Base-by-base conservation (phyloP, 1,140 invertebrate genomes). In the Bombus consobrinus region DNA sequence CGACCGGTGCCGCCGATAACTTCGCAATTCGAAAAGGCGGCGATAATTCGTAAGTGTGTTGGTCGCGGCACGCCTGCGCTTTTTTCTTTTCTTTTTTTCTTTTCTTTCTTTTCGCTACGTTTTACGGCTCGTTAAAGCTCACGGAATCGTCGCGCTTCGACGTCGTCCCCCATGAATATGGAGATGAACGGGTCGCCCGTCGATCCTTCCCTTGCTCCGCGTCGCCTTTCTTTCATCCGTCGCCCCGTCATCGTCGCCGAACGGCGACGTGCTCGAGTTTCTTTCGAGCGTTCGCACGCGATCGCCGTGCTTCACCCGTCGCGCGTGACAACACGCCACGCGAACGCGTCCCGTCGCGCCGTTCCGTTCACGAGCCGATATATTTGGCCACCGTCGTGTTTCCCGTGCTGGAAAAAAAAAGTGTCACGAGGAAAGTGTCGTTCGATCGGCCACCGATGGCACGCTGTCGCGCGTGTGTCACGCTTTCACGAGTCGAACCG, bases 381-480 rank as follows among this genome's bases (percentile, higher is more conserved):
- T 53, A 43, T 43, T 37, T 43, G 64, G 18, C 32, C 39, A 9
- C 28, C 34, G 75, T n/a, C 75, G 25, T 32, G 69, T 75, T 64
- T 37, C 47, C n/a, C 57, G 41, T 15, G n/a, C 37, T 37, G 32
- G 59, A 62, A 66, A 22, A 66, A 43, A 79, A 84, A 85, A 85
- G 83, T 80, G 83, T 85, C 83, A 79, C 83, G 53, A 47, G 66
- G 53, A 80, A 85, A 80, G 76, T 85, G 76, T 72, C 41, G 68
- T 18, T 34, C 25, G 69, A 64, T 43, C 68, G 66, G 72, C 75
- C 59, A 73, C 64, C 59, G 74, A 83, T 47, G 53, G 74, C 39
- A 57, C 81, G 71, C 79, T 81, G 68, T 72, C 79, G 79, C 37
- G 59, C 53, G 72, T 34, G 62, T 77, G 81, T 83, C 64, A 83